Percentiles rank a stretch among this genome's conserved stretches.
These are phyloP conservation scores for Agelas oroides DNA, from an alignment of 37 sponge, comb jelly and placozoan species.

Conservation along the genomic window DNA sequence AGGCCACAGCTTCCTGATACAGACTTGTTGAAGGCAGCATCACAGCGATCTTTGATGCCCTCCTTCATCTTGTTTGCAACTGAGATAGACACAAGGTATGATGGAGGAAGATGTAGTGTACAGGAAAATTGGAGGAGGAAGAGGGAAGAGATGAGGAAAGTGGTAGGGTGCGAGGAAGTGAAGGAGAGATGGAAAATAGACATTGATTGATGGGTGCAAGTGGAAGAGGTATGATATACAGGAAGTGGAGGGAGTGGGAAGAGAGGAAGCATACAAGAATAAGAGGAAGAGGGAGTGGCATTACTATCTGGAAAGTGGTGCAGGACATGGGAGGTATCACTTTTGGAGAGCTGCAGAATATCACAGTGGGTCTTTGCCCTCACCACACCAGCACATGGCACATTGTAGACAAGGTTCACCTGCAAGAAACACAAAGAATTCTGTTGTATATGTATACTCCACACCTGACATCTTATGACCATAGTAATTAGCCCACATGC, in stretches of 20 bases:
- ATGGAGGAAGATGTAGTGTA: too few species aligned
- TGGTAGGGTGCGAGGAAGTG: background rate
- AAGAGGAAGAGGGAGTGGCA: too few species aligned
- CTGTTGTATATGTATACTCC: too few species aligned
- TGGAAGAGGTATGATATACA: too few species aligned
- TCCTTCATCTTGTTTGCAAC: constrained; percentile 35
- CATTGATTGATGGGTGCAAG: too few species aligned
- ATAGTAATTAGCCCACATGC: too few species aligned
- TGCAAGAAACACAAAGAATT: background rate
- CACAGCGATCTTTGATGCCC: constrained; percentile 37
- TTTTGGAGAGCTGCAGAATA: constrained; percentile 46
- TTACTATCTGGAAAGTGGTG: constrained; percentile 45
- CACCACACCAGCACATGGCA: constrained; percentile 30
- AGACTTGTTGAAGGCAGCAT: constrained; percentile 6
- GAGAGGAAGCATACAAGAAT: too few species aligned
- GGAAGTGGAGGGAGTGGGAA: too few species aligned
- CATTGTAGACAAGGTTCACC: constrained; percentile 52
- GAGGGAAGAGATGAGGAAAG: background rate
- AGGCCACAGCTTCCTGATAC: too few species aligned
- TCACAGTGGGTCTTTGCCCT: constrained; percentile 78
- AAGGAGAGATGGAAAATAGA: too few species aligned
- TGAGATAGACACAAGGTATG: background rate
- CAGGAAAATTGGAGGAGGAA: background rate
- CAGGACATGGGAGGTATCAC: constrained; percentile 35
- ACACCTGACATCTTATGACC: background rate